phyloP scores from a whole-genome alignment of 2,113 vertebrate species.

The Mystacornis crossleyi region DNA sequence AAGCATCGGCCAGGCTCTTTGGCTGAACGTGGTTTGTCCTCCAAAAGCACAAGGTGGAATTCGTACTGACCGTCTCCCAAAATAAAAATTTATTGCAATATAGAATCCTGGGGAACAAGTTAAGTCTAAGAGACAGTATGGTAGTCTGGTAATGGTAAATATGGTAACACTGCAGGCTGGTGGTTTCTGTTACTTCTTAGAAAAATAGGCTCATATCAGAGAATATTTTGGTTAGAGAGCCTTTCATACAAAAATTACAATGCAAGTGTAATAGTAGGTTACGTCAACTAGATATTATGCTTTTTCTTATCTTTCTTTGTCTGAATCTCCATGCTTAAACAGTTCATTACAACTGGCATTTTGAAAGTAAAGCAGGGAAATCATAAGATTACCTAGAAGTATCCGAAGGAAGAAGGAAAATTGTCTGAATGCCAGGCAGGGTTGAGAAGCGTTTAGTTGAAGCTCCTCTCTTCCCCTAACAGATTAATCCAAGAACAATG shows the following conservation, averaged over 20 bases:
- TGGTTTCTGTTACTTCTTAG: neutral
- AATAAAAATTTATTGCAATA: neutral
- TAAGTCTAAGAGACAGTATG: neutral
- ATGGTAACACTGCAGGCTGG: neutral
- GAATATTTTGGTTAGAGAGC: neutral
- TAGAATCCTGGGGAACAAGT: neutral
- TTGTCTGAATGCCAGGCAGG: neutral
- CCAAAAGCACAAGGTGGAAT: neutral
- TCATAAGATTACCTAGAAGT: neutral
- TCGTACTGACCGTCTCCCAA: neutral
- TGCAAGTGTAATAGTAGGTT: neutral
- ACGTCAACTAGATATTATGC: neutral
- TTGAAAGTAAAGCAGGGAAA: neutral
- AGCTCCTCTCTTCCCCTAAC: neutral
- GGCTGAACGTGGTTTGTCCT: neutral
- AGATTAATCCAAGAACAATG: neutral
- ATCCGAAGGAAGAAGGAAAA: neutral
- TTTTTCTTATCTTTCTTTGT: neutral
- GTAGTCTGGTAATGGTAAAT: no score
- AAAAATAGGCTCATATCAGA: neutral
- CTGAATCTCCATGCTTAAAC: neutral
- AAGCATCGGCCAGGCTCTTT: neutral
- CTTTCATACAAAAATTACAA: neutral
- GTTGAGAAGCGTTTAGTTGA: neutral
- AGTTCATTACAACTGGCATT: neutral